Evolutionary conservation across 30 jellyfish, hydroid and myxozoan species (phyloP), one percentile per base, ranked within the genome.

Genomic region (Mastigias papua): DNA sequence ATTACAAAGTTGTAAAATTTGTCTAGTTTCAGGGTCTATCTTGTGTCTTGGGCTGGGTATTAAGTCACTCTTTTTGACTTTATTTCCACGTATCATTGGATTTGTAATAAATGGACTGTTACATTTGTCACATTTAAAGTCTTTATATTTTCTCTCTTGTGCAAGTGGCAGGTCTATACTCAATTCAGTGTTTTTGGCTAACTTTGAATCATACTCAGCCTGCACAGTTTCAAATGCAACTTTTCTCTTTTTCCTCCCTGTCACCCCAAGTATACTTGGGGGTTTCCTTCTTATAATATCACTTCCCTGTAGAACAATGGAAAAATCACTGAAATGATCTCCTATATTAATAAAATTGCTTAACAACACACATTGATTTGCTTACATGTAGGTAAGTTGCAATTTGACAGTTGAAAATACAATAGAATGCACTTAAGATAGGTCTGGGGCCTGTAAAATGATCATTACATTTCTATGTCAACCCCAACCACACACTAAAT

Each of bases 21-120:
- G 86, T 34, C 90, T 97, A 48, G 99, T 95, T 48, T 65, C 96
- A 34, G 99, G 99, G 51, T 95, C 99, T 62, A 95, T 35, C 69
- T 95, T 95, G 63, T 88, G 97, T 33, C 99, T 74, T 67, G 99
- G 99, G 73, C 98, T 82, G n/a, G 99, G 92, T 73, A 76, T 26
- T 57, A 90, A 74, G 35, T 86, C 80, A 31, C 98, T 65, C 57
- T 85, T 84, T 27, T 83, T 90, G 4, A 74, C 92, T 63, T 85
- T 84, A 85, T 89, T 89, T 4, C 98, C 97, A 51, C 97, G 80
- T 9, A 82, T 50, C 97, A 89, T 94, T 70, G 98, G 97, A 73
- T 89, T 94, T 35, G 82, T 91, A 20, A 94, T 90, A 76, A 84
- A 89, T 17, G 94, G 72, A 29, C 97, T 80, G 10, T 97, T 97